These are phyloP conservation scores for Argopecten irradians DNA, from an alignment of 1,140 invertebrate species.

Conservation along the genomic window DNA sequence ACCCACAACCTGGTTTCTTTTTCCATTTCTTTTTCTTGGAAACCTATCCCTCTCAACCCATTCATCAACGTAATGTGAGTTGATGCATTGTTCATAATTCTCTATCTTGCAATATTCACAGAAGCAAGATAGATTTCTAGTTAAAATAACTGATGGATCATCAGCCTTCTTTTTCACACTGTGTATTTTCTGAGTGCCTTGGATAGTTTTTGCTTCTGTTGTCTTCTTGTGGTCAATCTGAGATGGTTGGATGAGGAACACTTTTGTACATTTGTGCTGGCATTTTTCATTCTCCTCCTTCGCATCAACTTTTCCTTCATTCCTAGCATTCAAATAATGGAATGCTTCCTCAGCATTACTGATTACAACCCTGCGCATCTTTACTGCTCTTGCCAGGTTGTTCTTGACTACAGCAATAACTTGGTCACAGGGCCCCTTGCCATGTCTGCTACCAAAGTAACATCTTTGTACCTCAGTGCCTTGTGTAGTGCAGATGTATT, in stretches of 20 bases:
- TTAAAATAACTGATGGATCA: not conserved
- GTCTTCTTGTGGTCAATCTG: not conserved
- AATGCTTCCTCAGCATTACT: not conserved
- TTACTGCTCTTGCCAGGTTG: not conserved
- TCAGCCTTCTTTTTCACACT: not conserved
- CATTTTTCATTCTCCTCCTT: not conserved
- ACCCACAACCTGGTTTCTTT: too few species aligned
- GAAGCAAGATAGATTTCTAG: constrained; percentile 7
- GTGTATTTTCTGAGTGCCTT: constrained; percentile 10
- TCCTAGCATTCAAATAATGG: not conserved
- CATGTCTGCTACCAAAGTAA: not conserved
- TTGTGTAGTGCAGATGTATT: not conserved
- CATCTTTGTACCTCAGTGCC: not conserved
- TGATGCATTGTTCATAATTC: not conserved
- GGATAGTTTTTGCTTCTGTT: not conserved
- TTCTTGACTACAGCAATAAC: not conserved
- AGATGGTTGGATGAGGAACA: too few species aligned
- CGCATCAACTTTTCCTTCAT: not conserved
- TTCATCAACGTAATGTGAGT: not conserved
- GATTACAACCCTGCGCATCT: not conserved
- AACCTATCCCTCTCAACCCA: too few species aligned
- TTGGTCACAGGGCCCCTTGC: not conserved
- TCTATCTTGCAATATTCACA: not conserved
- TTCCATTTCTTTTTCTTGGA: too few species aligned
- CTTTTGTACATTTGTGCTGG: not conserved